A percentile compares a stretch with the other conserved stretches of the same genome.
Conservation (phyloP, 2,113 vertebrate species). For the Gadus macrocephalus region DNA sequence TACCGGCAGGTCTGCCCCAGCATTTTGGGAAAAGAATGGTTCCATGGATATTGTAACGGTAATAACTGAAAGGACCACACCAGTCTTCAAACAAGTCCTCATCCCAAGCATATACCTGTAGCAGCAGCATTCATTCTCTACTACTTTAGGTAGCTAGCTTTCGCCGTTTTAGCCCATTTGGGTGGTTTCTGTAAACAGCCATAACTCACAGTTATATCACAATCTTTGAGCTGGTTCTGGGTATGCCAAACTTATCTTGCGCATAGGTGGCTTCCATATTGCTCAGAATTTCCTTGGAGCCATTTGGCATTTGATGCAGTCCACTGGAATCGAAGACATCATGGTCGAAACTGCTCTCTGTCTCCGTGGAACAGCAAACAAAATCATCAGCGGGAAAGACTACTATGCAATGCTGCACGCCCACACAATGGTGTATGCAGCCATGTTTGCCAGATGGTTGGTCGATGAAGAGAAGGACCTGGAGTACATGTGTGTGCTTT, state of each 20-base stretch:
- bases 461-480: too few relatives aligned
- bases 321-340: slow-evolving; percentile 16
- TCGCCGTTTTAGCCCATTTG: too few relatives aligned
- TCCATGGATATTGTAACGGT: too few relatives aligned
- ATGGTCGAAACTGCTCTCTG: slow-evolving; percentile 14
- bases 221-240: slow-evolving; percentile 7
- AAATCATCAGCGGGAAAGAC: not conserved
- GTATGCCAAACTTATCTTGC: not conserved
- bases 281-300: slow-evolving; percentile 16
- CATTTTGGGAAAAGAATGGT: too few relatives aligned
- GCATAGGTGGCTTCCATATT: not conserved
- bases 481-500: too few relatives aligned
- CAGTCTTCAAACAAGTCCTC: too few relatives aligned
- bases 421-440: too few relatives aligned
- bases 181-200: too few relatives aligned
- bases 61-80: too few relatives aligned
- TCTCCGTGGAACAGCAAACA: slow-evolving; percentile 26
- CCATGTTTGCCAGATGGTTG: too few relatives aligned
- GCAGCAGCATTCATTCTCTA: not conserved
- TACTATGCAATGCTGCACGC: not conserved
- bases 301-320: not conserved
- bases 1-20: not conserved
- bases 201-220: not conserved
- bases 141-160: too few relatives aligned
- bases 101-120: too few relatives aligned